These are phyloP conservation scores for Laticauda laticaudata DNA, from an alignment of 2,113 vertebrate genomes.

Conservation along the genomic window DNA sequence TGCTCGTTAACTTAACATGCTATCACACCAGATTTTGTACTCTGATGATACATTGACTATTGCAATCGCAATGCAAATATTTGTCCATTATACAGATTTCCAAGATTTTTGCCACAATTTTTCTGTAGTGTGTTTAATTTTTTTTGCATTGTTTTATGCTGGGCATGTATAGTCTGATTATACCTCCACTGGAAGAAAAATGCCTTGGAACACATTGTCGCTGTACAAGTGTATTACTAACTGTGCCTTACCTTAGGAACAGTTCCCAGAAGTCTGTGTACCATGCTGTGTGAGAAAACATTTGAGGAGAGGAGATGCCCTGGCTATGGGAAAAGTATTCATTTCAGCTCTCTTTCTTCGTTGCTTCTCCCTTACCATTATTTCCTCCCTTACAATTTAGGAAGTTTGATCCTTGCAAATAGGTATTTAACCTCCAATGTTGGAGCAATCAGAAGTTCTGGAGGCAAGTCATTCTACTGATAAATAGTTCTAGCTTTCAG, in stretches of 20 bases:
- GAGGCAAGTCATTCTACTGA: background rate
- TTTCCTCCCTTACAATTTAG: background rate
- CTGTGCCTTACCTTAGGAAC: slow-evolving; percentile 34
- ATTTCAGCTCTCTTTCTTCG: slow-evolving; percentile 1
- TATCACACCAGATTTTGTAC: background rate
- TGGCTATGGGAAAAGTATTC: background rate
- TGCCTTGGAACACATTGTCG: background rate
- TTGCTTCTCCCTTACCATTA: slow-evolving; percentile 48
- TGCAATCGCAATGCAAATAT: background rate
- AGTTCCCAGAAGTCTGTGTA: slow-evolving; percentile 2
- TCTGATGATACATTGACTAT: background rate
- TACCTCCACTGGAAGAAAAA: background rate
- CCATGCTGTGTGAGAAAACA: background rate
- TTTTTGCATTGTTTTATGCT: background rate
- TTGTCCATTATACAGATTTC: background rate
- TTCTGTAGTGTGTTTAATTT: background rate
- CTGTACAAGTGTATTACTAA: rapidly evolving
- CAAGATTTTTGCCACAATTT: background rate
- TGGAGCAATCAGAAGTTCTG: background rate
- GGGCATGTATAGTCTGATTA: background rate
- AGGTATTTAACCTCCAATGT: background rate
- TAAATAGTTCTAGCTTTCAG: background rate
- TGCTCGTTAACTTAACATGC: background rate
- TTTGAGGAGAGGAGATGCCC: background rate
- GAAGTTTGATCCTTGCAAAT: background rate